phyloP scores from a whole-genome alignment of 2,113 vertebrate genomes.

The Oncorhynchus nerka region DNA sequence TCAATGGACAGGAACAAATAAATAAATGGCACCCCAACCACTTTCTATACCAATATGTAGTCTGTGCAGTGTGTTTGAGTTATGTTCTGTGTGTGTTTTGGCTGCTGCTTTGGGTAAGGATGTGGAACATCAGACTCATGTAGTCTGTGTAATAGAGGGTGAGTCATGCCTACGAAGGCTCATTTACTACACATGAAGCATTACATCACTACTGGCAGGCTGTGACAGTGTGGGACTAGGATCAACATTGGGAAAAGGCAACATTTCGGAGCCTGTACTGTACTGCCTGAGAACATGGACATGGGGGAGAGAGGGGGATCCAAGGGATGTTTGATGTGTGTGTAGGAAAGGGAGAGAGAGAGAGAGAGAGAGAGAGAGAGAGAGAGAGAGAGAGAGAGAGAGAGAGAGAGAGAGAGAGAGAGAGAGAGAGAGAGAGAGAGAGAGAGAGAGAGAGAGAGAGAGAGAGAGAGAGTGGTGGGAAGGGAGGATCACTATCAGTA shows the following conservation, averaged over 20 bases:
- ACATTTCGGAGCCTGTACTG: constrained; percentile 29
- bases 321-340: not conserved
- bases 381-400: not conserved
- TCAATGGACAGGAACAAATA: constrained; percentile 17
- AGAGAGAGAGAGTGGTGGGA: not conserved
- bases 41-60: not conserved
- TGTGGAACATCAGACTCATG: constrained; percentile 49
- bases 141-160: constrained; percentile 45
- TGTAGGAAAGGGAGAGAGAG: not conserved
- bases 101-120: constrained; percentile 28
- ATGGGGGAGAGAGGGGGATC: no score
- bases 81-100: constrained; percentile 28
- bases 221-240: constrained; percentile 2
- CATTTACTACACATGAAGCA: constrained; percentile 57
- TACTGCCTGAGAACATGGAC: constrained; percentile 9
- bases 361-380: no score
- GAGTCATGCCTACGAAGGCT: constrained; percentile 55
- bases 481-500: not conserved
- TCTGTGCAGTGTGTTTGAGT: constrained; percentile 3
- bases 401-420: not conserved
- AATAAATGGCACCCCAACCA: not conserved
- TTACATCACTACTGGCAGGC: constrained; percentile 38
- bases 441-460: no score
- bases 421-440: no score
- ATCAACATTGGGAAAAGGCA: constrained; percentile 44